Evolutionary conservation across 2,888 invertebrate species (phyloP), one percentile per base, ranked within the genome.

Genomic region (Lasiommata megera): DNA sequence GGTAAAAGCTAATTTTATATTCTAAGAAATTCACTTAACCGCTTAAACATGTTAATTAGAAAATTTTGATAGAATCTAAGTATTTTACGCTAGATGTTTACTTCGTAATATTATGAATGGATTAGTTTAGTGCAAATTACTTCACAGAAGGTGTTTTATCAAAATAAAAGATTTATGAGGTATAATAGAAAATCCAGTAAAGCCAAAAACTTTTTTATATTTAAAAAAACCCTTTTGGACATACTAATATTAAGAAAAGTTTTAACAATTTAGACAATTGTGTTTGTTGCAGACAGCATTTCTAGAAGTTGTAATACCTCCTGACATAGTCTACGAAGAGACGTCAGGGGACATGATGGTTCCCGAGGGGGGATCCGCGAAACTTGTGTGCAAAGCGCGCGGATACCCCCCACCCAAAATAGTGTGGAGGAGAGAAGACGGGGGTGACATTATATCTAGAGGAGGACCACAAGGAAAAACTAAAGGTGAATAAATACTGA

Each of bases 311-410:
- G 97, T 97, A 29, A 96, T 97, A 74, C 96, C 97, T 31, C 97
- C 97, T 53, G 97, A 97, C 77, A 96, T 97, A 68, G 92, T 96
- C 70, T 96, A 95, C 76, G 97, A 97, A 76, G 97, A 97, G 79
- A 97, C 97, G 8, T 96, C 97, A 51, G 97, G 97, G 11, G 98
- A 98, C 79, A 94, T 97, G 93, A 97, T 97, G 96, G 97, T 97
- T 54, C 96, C 96, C n/a, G 97, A 97, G 88, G 97, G 97, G 52
- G 96, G 97, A 37, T 94, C 96, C 6, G 96, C 96, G 0, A 97
- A 96, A 80, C 89, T 97, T 68, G 93, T 96, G 60, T 97, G 97
- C 85, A 96, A 95, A 79, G 96, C 97, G 1, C 92, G 95, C 59
- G 97, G 97, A 3, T 95, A 94, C 75, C 97, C 97, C 8, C 94